Evolutionary conservation across 2,113 vertebrate species (phyloP), one percentile per base, ranked within the genome.

Genomic region (Brachypodius melanocephalos): DNA sequence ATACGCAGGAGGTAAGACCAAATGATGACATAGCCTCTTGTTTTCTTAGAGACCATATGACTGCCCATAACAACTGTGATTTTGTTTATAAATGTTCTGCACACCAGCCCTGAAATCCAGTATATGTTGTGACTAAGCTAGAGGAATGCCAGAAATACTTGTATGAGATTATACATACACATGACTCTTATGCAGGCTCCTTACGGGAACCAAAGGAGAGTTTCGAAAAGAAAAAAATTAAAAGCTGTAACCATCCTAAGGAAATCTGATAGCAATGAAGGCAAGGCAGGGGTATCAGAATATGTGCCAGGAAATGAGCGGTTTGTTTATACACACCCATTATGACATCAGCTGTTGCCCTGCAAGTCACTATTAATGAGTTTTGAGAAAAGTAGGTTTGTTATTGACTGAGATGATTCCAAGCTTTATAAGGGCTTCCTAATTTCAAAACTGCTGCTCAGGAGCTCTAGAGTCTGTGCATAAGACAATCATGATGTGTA

Each of bases 271-370:
- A 88, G 71, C 54, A 90, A 66, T 86, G n/a, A 77, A 66, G 46
- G 42, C 34, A 81, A 86, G 80, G 80, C 24, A 61, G 42, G 55
- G 59, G 61, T 96, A 88, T 92, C 26, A 75, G 38, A 93, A 62
- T 92, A 74, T 51, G 65, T 63, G 59, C 85, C 93, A 95, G 92
- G 66, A 80, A 96, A 90, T 0, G 2, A 94, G 89, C 24, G 19
- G 49, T 92, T 88, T 94, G 54, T 95, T 97, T 94, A 83, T 49
- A 72, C 87, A 80, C 91, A 95, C 95, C 62, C 94, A 92, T 61
- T 36, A 46, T 95, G 85, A 96, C 74, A 83, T 95, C 90, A 97
- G 80, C 32, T 59, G 26, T n/a, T 89, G 77, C 29, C 0, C 55
- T 96, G 49, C 48, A 67, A 72, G 55, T 67, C 52, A n/a, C 76